These are phyloP conservation scores for Oncorhynchus keta DNA, from an alignment of 2,113 vertebrate species.

Conservation along the genomic window DNA sequence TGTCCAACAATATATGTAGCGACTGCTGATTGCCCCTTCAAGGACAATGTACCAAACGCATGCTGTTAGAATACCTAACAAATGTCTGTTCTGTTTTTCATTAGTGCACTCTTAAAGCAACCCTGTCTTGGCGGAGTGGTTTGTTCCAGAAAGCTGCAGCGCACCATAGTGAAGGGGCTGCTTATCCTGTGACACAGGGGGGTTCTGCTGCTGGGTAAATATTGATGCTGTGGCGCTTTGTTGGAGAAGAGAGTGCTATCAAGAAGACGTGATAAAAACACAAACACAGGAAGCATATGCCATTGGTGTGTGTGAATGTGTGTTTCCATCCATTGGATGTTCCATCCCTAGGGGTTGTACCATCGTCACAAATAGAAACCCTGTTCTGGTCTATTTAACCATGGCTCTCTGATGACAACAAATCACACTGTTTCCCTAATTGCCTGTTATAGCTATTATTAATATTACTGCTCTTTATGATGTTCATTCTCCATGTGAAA, in stretches of 20 bases:
- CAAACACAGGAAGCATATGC: neutral
- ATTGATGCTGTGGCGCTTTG: too few species aligned
- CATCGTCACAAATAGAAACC: slow-evolving; percentile 56
- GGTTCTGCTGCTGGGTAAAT: slow-evolving; percentile 6
- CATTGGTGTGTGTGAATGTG: slow-evolving; percentile 16
- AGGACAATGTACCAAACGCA: too few species aligned
- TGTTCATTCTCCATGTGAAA: too few species aligned
- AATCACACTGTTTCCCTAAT: slow-evolving; percentile 53
- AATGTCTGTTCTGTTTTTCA: neutral
- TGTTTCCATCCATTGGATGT: slow-evolving; percentile 40
- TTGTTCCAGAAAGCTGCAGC: neutral
- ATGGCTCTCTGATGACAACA: slow-evolving; percentile 54
- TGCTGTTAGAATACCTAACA: too few species aligned
- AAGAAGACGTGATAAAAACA: neutral
- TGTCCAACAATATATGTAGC: too few species aligned
- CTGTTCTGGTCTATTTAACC: slow-evolving; percentile 61
- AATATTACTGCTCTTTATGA: slow-evolving; percentile 8
- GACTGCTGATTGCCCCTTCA: too few species aligned
- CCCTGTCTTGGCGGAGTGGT: neutral
- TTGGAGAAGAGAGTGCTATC: too few species aligned
- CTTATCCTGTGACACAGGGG: neutral
- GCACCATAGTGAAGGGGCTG: neutral
- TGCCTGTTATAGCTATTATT: slow-evolving; percentile 59
- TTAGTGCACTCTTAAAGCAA: neutral
- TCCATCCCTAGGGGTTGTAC: slow-evolving; percentile 51